Conservation (phyloP, 2,888 invertebrate genomes). For the Aproaerema taeniolella region DNA sequence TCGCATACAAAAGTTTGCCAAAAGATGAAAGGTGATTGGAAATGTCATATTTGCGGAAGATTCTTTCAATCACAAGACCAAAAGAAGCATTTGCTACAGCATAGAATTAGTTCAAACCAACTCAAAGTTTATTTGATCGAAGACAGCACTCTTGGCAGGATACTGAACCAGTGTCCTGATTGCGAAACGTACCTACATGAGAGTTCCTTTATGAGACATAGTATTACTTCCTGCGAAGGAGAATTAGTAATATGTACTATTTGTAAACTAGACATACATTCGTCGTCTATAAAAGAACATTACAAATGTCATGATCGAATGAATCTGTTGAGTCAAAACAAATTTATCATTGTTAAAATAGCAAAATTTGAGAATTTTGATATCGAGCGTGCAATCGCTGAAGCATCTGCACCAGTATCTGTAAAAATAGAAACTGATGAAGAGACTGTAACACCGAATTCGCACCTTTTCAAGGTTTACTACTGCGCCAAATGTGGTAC, state of each 20-base stretch:
- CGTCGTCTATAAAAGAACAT: conserved; percentile 18
- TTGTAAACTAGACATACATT: conserved; percentile 25
- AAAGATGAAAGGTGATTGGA: neutral
- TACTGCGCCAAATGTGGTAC: too few relatives aligned
- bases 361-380: neutral
- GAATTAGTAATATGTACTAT: neutral
- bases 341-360: conserved; percentile 8
- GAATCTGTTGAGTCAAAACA: conserved; percentile 17
- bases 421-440: too few relatives aligned
- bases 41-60: conserved; percentile 30
- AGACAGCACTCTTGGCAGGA: conserved; percentile 23
- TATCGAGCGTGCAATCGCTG: too few relatives aligned
- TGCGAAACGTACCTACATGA: conserved; percentile 38
- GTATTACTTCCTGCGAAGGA: conserved; percentile 17
- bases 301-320: conserved; percentile 18
- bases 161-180: conserved; percentile 33
- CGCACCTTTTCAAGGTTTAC: too few relatives aligned
- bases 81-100: conserved; percentile 27
- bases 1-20: conserved; percentile 22
- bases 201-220: conserved; percentile 27
- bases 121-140: conserved; percentile 30
- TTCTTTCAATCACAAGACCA: conserved; percentile 26
- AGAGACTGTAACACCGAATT: too few relatives aligned
- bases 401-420: too few relatives aligned
- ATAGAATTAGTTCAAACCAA: conserved; percentile 20